Evolutionary conservation across 1,140 invertebrate genomes (phyloP), one percentile per base, ranked within the genome.

Genomic region (Cherax quadricarinatus): DNA sequence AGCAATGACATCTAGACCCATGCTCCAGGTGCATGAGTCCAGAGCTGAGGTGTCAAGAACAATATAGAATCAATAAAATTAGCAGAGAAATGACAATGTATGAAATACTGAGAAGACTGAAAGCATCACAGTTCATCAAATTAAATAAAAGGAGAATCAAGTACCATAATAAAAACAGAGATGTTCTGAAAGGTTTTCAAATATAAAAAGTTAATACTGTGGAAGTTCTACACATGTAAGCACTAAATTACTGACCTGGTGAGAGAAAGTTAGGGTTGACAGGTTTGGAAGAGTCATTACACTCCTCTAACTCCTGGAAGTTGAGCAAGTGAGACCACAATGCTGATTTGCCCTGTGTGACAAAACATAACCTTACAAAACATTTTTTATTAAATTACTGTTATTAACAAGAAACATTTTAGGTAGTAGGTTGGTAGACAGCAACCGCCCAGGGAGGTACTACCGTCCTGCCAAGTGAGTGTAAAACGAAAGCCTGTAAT

Each of bases 291-390:
- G 96, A 96, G 92, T 97, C 97, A 94, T 96, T 97, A 94, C 97
- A 96, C 92, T 98, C 97, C 94, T 98, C 97, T 79, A 97, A 95
- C 94, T 99, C 98, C 94, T 98, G 97, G 95, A 98, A 99, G 95
- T 97, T 98, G 1, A 97, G 96, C 18, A 99, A 95, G 95, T 99
- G 98, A 81, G 98, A 98, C 98, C 99, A 99, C 0, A 99, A 95
- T 0, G 98, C 98, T 12, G 98, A 99, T 95, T 99, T 99, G 12
- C 98, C 98, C 96, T 96, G 94, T 57, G 93, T 70, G 10, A 70
- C 5, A 84, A 73, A 92, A 86, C 5, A 66, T 66, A 66, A 66
- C 18, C 30, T 41, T 41, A 57, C 53, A 57, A 57, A 10, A 57
- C 53, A 57, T 41, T 41, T 41, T 41, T 41, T 41, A 41, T 41